These are phyloP conservation scores for Gnathonemus echidnorhynchus DNA, from an alignment of 2,113 vertebrate genomes.

Conservation along the genomic window DNA sequence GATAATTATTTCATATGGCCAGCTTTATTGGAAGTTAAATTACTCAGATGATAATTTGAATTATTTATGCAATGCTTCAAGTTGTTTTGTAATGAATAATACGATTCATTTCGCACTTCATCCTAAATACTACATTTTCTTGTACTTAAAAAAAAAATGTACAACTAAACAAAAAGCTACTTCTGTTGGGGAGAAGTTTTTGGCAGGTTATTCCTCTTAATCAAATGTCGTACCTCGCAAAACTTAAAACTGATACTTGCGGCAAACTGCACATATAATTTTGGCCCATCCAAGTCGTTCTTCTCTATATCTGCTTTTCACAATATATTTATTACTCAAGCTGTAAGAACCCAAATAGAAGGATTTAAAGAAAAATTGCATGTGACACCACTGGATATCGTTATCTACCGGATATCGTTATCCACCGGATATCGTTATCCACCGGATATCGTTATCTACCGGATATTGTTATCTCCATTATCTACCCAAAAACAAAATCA, in stretches of 20 bases:
- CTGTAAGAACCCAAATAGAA: background rate
- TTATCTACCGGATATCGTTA: too few relatives aligned
- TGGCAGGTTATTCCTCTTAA: background rate
- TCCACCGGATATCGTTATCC: background rate
- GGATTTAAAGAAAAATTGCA: background rate
- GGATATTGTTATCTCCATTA: background rate
- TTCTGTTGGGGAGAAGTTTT: background rate
- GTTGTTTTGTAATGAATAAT: background rate
- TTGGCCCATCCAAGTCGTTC: background rate
- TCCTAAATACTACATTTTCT: background rate
- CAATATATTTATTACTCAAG: background rate
- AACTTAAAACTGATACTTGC: background rate
- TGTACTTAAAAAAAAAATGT: background rate
- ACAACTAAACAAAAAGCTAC: slow-evolving; percentile 3
- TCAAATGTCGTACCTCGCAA: background rate
- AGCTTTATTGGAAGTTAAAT: slow-evolving; percentile 11
- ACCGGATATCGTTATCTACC: background rate
- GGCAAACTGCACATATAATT: background rate
- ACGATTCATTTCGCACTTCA: background rate
- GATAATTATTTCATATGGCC: background rate
- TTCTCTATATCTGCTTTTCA: background rate
- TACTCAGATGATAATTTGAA: slow-evolving; percentile 14
- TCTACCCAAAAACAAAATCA: background rate
- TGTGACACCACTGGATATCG: background rate
- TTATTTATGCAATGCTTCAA: background rate